Conservation (phyloP, 2,888 invertebrate species). For the Plagodis dolabraria region DNA sequence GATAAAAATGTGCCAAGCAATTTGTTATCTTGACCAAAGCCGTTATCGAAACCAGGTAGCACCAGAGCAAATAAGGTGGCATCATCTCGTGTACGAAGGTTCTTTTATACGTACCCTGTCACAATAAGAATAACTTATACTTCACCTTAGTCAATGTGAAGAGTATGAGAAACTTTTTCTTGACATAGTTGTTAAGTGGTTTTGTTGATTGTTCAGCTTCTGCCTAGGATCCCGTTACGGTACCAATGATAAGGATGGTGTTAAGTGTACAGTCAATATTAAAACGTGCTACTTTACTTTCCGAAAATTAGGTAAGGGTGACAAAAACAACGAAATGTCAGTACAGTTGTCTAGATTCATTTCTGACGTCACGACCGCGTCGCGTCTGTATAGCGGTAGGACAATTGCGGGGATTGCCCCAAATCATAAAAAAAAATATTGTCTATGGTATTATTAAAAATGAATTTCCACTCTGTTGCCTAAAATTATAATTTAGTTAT, state of each 20-base stretch:
- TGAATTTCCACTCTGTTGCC: no score
- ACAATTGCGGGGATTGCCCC: no score
- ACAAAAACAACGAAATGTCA: not conserved
- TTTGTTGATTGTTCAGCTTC: not conserved
- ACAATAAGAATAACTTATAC: slow-evolving; percentile 1
- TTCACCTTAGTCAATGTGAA: not conserved
- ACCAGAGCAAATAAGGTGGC: not conserved
- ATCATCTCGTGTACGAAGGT: not conserved
- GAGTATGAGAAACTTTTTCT: not conserved
- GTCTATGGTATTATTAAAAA: no score
- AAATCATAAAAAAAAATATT: no score
- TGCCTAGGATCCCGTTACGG: slow-evolving; percentile 14
- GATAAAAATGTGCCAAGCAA: not conserved
- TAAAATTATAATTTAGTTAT: no score
- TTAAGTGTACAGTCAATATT: slow-evolving; percentile 33
- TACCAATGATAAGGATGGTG: slow-evolving; percentile 29
- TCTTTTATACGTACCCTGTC: slow-evolving; percentile 2
- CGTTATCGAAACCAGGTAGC: slow-evolving; percentile 31
- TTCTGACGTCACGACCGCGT: no score
- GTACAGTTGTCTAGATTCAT: no score
- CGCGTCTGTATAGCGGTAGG: no score
- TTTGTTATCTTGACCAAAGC: slow-evolving; percentile 10
- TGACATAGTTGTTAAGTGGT: slow-evolving; percentile 15
- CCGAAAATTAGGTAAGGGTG: slow-evolving; percentile 9
- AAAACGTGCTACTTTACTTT: slow-evolving; percentile 15